Percentiles rank a stretch among this genome's conserved stretches.
Evolutionary conservation across 64 coral and sea anemone genomes (phyloP).

Genomic region (Orbicella faveolata): DNA sequence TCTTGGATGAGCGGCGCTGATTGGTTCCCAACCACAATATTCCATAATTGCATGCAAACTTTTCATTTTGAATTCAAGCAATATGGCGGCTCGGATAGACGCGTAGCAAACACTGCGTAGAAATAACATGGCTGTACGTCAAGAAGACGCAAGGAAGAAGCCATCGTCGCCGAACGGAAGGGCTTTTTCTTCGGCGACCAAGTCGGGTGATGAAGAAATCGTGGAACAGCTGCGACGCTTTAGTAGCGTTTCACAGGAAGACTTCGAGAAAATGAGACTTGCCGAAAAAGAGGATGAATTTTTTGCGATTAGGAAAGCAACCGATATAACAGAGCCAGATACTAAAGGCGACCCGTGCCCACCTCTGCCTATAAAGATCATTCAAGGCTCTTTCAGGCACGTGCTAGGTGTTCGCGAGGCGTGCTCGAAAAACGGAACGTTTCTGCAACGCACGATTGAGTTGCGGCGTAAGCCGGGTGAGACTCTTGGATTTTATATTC

Average conservation of each 20-base stretch:
- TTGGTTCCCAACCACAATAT: conserved; percentile 79
- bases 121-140: conserved; percentile 71
- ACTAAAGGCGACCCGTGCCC: conserved; percentile 91
- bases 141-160: conserved; percentile 41
- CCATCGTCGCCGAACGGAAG: conserved; percentile 58
- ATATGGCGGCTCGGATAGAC: conserved; percentile 85
- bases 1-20: background rate
- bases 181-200: background rate
- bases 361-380: conserved; percentile 90
- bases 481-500: conserved; percentile 98
- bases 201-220: conserved; percentile 65
- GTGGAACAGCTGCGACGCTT: conserved; percentile 86
- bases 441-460: conserved; percentile 94
- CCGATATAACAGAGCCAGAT: conserved; percentile 95
- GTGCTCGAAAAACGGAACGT: conserved; percentile 96
- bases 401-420: conserved; percentile 89
- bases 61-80: conserved; percentile 92
- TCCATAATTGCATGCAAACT: conserved; percentile 88
- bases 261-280: conserved; percentile 98
- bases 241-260: conserved; percentile 96
- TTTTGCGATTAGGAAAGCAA: conserved; percentile 93
- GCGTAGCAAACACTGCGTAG: conserved; percentile 38
- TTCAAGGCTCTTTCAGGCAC: conserved; percentile 86
- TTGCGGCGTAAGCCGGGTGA: conserved; percentile 91
- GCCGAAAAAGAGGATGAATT: conserved; percentile 98